phyloP scores from a whole-genome alignment of 2,113 vertebrate genomes.

The Strix aluco region DNA sequence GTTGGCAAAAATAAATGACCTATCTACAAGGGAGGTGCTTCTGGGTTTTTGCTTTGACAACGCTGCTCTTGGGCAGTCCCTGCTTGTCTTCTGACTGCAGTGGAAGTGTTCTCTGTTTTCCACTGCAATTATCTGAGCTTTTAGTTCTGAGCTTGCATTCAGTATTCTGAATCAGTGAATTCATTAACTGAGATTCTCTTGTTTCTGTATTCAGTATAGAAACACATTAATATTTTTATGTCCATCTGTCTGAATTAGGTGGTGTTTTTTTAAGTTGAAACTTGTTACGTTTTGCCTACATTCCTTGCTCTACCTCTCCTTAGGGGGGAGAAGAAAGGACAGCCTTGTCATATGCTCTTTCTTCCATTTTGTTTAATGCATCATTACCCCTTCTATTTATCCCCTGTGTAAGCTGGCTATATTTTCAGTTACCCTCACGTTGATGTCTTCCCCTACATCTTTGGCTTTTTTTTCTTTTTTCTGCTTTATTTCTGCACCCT shows the following conservation, averaged over 20 bases:
- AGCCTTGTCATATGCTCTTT: not conserved
- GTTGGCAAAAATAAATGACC: not conserved
- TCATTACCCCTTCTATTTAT: not conserved
- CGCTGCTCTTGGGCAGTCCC: fast-evolving
- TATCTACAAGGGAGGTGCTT: not conserved
- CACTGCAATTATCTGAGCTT: not conserved
- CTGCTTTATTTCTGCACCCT: not conserved
- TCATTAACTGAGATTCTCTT: not conserved
- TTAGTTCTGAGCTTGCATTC: not conserved
- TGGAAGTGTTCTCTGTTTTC: not conserved
- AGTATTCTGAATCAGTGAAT: not conserved
- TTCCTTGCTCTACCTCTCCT: not conserved
- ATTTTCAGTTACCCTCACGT: not conserved
- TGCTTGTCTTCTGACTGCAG: fast-evolving
- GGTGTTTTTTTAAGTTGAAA: not conserved
- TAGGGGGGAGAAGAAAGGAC: not conserved
- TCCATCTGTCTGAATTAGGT: not conserved
- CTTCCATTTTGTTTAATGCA: not conserved
- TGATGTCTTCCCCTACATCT: not conserved
- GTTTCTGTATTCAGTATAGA: not conserved
- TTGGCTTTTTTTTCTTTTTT: not conserved
- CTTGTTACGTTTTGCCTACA: not conserved
- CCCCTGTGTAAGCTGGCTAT: not conserved
- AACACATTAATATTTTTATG: not conserved
- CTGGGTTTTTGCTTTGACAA: not conserved